phyloP scores from a whole-genome alignment of 2,888 invertebrate genomes.

The Agonopterix alstromeriana region DNA sequence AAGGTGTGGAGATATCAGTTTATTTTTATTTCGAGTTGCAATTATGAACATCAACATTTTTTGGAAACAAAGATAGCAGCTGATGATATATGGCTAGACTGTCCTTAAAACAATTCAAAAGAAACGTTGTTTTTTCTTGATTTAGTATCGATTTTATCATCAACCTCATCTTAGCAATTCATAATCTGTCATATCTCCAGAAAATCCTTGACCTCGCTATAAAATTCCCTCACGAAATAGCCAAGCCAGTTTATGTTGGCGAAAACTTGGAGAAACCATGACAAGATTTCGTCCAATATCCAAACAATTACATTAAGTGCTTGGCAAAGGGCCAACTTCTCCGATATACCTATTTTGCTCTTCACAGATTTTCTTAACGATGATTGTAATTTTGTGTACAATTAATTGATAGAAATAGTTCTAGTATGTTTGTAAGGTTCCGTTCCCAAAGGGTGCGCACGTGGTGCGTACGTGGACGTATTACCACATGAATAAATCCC shows the following conservation, averaged over 20 bases:
- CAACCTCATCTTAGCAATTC: background rate
- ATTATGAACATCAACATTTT: no score
- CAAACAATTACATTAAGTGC: conserved; percentile 35
- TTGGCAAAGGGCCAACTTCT: conserved; percentile 22
- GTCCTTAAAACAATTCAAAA: no score
- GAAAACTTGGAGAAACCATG: conserved; percentile 8
- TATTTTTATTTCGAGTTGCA: no score
- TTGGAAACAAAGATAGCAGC: no score
- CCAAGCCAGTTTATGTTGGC: background rate
- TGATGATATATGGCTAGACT: no score
- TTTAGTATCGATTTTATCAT: background rate
- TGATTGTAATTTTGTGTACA: conserved; percentile 10
- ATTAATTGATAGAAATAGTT: conserved; percentile 10
- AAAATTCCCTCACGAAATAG: background rate
- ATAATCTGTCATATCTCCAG: background rate
- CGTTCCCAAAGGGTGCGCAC: no score
- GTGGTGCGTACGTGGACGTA: no score
- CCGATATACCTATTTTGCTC: conserved; percentile 7
- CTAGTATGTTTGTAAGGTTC: no score
- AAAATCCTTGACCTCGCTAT: background rate
- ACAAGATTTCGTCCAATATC: conserved; percentile 19
- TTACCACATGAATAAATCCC: no score
- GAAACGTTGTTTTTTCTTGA: no score
- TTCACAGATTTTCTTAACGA: conserved; percentile 22
- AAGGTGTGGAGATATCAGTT: no score